A percentile compares a stretch with the other conserved stretches of the same genome.
Conservation (phyloP, 2,888 invertebrate species). For the Acrobasis consociella region DNA sequence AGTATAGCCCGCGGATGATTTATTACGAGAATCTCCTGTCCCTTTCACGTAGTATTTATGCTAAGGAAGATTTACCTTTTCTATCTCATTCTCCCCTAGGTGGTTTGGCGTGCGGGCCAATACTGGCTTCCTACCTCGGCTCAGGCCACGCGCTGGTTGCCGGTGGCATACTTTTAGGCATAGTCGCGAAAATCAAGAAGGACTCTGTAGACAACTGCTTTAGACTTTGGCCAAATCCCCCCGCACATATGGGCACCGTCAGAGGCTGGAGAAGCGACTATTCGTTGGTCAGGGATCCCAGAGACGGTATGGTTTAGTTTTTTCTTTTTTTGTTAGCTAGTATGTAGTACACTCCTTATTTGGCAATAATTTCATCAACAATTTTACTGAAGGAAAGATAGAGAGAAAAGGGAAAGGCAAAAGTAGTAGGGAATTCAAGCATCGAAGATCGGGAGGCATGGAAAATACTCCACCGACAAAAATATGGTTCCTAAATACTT, state of each 20-base stretch:
- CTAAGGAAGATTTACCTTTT: no score
- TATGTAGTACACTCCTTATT: no score
- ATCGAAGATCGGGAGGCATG: no score
- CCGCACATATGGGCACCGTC: conserved; percentile 45
- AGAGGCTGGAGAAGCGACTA: conserved; percentile 51
- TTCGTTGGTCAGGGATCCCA: conserved; percentile 53
- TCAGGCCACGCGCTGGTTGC: conserved; percentile 55
- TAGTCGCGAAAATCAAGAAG: conserved; percentile 58
- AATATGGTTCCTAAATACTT: no score
- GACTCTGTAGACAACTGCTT: conserved; percentile 42
- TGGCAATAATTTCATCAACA: no score
- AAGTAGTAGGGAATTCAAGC: no score
- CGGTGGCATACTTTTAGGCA: conserved; percentile 57
- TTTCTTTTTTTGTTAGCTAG: background rate
- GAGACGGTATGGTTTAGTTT: conserved; percentile 48
- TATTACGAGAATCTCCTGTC: no score
- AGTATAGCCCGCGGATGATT: no score
- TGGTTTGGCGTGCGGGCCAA: conserved; percentile 65
- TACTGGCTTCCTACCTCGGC: conserved; percentile 54
- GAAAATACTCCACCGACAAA: no score
- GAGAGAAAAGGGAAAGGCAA: no score
- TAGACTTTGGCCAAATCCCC: conserved; percentile 39
- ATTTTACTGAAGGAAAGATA: no score
- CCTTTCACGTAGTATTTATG: no score
- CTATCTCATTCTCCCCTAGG: conserved; percentile 41